Percentiles rank a stretch among this genome's conserved stretches.
These are phyloP conservation scores for Aphyosemion australe DNA, from an alignment of 2,113 vertebrate genomes.

Conservation along the genomic window DNA sequence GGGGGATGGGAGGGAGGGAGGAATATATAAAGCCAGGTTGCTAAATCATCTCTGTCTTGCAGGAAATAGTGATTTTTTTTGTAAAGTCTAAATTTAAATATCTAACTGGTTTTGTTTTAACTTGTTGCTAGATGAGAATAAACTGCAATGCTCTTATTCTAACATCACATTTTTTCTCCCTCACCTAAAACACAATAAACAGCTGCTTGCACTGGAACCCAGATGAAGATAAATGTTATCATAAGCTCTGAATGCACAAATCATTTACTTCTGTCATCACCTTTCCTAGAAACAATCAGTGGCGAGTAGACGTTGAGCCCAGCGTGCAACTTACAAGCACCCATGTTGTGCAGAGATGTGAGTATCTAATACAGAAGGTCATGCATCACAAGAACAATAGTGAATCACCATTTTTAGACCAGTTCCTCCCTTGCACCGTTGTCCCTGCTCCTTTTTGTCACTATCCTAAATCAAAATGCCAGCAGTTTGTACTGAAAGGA, in stretches of 20 bases:
- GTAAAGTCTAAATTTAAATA: no score
- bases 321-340: conserved; percentile 12
- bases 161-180: conserved; percentile 12
- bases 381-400: conserved; percentile 39
- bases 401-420: conserved; percentile 61
- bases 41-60: conserved; percentile 33
- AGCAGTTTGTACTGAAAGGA: conserved; percentile 61
- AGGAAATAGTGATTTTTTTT: background rate
- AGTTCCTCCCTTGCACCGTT: conserved; percentile 45
- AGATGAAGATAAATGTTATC: conserved; percentile 18
- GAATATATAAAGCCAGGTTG: background rate
- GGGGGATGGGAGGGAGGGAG: conserved; percentile 11
- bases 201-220: conserved; percentile 7
- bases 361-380: conserved; percentile 23
- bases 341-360: conserved; percentile 9
- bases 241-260: conserved; percentile 13
- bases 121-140: no score
- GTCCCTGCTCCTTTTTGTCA: conserved; percentile 32
- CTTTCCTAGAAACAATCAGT: conserved; percentile 23
- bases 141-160: no score
- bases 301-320: conserved; percentile 16
- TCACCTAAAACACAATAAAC: background rate
- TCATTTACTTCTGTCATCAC: conserved; percentile 22
- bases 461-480: conserved; percentile 53
- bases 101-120: no score